Evolutionary conservation across 2,113 vertebrate genomes (phyloP).

Genomic region (Phycodurus eques): DNA sequence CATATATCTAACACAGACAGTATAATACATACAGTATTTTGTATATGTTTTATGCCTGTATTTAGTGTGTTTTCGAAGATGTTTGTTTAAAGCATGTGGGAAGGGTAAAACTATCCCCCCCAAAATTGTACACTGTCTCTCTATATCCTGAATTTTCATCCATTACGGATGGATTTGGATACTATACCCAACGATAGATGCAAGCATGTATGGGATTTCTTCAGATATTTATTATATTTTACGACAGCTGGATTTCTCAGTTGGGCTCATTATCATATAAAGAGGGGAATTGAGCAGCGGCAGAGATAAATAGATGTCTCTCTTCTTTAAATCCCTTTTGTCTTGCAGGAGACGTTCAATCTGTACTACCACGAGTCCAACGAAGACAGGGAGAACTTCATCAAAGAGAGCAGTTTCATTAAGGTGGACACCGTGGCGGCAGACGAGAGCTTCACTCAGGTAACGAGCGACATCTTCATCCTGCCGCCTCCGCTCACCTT

Average conservation of each 20-base stretch:
- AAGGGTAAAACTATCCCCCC: not conserved
- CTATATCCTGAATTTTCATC: not conserved
- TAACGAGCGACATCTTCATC: constrained; percentile 47
- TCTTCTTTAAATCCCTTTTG: constrained; percentile 21
- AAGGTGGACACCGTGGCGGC: constrained; percentile 98
- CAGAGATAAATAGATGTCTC: constrained; percentile 39
- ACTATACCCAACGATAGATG: not conserved
- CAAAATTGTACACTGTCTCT: not conserved
- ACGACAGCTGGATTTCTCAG: constrained; percentile 16
- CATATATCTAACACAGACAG: too few species aligned
- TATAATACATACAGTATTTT: too few species aligned
- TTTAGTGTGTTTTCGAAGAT: too few species aligned
- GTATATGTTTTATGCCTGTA: too few species aligned
- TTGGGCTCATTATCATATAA: constrained; percentile 47
- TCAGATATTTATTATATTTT: constrained; percentile 35
- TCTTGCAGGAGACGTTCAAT: constrained; percentile 89
- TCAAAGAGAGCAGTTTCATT: constrained; percentile 92
- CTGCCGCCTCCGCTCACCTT: constrained; percentile 38
- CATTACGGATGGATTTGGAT: not conserved
- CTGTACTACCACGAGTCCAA: constrained; percentile 97
- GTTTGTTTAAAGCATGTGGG: too few species aligned
- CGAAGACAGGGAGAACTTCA: constrained; percentile 90
- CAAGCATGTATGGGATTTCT: not conserved
- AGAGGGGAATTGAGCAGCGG: constrained; percentile 39
- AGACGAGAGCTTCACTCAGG: constrained; percentile 97